phyloP scores from a whole-genome alignment of 2,797 vertebrate species.

The Phataginus tetradactyla region DNA sequence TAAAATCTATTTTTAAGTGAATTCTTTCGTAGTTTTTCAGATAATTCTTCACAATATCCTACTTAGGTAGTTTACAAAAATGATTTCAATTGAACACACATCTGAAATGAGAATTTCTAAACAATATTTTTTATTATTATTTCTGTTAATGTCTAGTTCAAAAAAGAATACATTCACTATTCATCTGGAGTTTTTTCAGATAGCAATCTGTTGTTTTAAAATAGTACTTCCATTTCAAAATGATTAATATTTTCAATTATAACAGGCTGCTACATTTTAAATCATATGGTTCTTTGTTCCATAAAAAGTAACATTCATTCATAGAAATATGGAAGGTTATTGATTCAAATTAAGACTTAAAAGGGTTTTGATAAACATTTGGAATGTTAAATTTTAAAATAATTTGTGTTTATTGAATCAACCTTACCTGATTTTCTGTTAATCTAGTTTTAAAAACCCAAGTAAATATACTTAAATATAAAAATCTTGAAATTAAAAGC shows the following conservation, averaged over 20 bases:
- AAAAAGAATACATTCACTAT: conserved; percentile 73
- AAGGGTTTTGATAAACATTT: conserved; percentile 77
- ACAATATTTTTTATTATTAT: conserved; percentile 27
- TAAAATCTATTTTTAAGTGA: conserved; percentile 27
- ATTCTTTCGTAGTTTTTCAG: conserved; percentile 20
- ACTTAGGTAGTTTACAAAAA: conserved; percentile 22
- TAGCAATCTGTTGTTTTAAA: conserved; percentile 49
- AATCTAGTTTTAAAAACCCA: conserved; percentile 52
- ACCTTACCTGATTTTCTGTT: conserved; percentile 57
- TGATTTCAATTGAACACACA: not conserved
- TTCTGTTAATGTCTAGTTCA: conserved; percentile 38
- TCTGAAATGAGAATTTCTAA: conserved; percentile 38
- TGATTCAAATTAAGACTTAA: conserved; percentile 71
- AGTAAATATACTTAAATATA: conserved; percentile 8
- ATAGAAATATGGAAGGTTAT: conserved; percentile 78
- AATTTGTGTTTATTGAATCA: conserved; percentile 71
- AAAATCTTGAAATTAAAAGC: conserved; percentile 20
- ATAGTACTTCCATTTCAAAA: conserved; percentile 75
- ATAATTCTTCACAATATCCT: conserved; percentile 39
- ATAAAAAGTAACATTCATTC: conserved; percentile 71
- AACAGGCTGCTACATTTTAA: conserved; percentile 75
- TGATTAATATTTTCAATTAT: conserved; percentile 70
- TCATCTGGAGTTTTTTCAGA: conserved; percentile 56
- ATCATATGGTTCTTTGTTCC: conserved; percentile 70
- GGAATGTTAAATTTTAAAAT: conserved; percentile 73